These are phyloP conservation scores for Sialia sialis DNA, from an alignment of 2,113 vertebrate species.

Conservation along the genomic window DNA sequence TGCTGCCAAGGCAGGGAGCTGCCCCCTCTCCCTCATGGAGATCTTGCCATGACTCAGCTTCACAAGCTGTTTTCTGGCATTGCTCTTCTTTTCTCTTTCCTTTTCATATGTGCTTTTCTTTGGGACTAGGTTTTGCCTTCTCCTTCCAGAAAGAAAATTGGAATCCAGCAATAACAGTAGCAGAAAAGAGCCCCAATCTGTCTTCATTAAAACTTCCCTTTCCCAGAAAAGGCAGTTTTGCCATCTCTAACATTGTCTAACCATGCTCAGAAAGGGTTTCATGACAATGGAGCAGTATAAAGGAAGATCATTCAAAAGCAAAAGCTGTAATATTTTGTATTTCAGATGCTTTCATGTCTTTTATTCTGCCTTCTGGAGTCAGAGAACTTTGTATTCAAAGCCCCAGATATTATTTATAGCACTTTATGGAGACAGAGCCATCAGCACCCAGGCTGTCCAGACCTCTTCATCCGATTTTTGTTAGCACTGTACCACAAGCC, in stretches of 20 bases:
- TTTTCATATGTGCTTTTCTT: not conserved
- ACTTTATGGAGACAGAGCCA: conserved; percentile 39
- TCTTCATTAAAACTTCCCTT: conserved; percentile 4
- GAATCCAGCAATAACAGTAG: conserved; percentile 25
- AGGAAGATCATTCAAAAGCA: not conserved
- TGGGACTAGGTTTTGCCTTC: not conserved
- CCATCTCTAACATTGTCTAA: not conserved
- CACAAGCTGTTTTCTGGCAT: not conserved
- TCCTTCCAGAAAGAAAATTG: not conserved
- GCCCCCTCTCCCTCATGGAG: not conserved
- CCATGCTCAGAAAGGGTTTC: not conserved
- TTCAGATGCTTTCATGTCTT: conserved; percentile 25
- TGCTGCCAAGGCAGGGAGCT: not conserved
- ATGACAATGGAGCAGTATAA: not conserved
- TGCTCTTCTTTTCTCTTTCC: not conserved
- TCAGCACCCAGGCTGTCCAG: conserved; percentile 20
- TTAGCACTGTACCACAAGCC: not conserved
- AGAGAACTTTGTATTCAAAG: conserved; percentile 48
- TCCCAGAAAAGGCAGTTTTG: not conserved
- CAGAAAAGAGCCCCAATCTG: not conserved
- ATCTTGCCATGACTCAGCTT: not conserved
- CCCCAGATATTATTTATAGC: conserved; percentile 39
- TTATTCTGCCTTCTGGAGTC: conserved; percentile 30
- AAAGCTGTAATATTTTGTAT: not conserved
- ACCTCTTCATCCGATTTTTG: conserved; percentile 23